Evolutionary conservation across 2,113 vertebrate species (phyloP).

Genomic region (Ibidorhyncha struthersii): DNA sequence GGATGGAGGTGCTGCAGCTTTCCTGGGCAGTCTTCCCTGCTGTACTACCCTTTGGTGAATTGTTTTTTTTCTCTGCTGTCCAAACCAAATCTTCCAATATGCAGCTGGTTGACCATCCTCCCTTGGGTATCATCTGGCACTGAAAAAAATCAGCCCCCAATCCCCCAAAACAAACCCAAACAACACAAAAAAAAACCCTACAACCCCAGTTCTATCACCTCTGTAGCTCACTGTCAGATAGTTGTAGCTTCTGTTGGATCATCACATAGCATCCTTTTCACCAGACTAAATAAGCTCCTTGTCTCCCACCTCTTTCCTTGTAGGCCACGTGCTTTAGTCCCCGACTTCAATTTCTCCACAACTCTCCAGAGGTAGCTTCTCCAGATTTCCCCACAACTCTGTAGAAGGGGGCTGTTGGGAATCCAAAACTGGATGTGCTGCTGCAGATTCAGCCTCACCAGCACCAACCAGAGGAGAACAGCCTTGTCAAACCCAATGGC

Average conservation of each 20-base stretch:
- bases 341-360: not conserved
- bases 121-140: not conserved
- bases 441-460: not conserved
- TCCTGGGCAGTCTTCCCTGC: not conserved
- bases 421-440: not conserved
- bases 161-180: not conserved
- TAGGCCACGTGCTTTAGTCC: not conserved
- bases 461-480: not conserved
- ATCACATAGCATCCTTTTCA: not conserved
- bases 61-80: not conserved
- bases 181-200: not conserved
- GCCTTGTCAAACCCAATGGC: fast-evolving
- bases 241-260: not conserved
- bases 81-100: not conserved
- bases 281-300: not conserved
- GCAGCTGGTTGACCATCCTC: not conserved
- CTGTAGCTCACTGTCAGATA: not conserved
- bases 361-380: not conserved
- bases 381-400: not conserved
- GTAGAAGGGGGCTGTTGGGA: not conserved
- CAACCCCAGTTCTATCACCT: not conserved
- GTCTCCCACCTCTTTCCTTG: not conserved
- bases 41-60: not conserved
- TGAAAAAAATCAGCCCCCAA: not conserved
- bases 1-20: not conserved